These are phyloP conservation scores for Oryzaephilus surinamensis DNA, from an alignment of 1,140 invertebrate genomes.

Conservation along the genomic window DNA sequence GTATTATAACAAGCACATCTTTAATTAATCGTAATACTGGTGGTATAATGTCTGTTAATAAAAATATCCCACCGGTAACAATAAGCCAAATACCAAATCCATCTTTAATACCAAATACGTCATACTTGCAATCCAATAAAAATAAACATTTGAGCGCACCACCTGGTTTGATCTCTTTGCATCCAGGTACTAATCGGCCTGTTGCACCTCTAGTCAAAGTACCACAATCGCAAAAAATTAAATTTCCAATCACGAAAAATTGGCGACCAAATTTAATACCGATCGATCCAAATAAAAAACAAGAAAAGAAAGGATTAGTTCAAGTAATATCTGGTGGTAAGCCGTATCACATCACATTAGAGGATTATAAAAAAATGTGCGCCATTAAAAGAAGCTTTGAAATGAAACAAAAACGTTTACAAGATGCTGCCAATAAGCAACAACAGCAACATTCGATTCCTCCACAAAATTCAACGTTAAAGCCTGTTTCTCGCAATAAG, in stretches of 20 bases:
- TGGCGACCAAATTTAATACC: slow-evolving; percentile 59
- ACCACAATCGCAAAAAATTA: slow-evolving; percentile 40
- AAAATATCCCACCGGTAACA: slow-evolving; percentile 31
- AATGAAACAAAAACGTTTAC: slow-evolving; percentile 43
- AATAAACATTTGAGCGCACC: slow-evolving; percentile 19
- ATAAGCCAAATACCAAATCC: slow-evolving; percentile 31
- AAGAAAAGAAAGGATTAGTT: slow-evolving; percentile 28
- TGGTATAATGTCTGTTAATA: slow-evolving; percentile 19
- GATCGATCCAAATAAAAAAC: slow-evolving; percentile 38
- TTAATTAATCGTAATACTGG: background rate
- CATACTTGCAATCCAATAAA: slow-evolving; percentile 14
- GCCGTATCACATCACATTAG: slow-evolving; percentile 54
- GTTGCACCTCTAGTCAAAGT: slow-evolving; percentile 18
- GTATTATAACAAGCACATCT: slow-evolving; percentile 17
- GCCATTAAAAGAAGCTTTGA: slow-evolving; percentile 48
- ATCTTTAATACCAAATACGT: slow-evolving; percentile 11
- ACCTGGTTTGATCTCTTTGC: slow-evolving; percentile 31
- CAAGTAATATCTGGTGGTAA: slow-evolving; percentile 54
- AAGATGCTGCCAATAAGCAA: slow-evolving; percentile 19
- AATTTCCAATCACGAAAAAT: slow-evolving; percentile 40
- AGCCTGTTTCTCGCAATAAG: slow-evolving; percentile 22
- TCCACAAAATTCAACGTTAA: slow-evolving; percentile 24
- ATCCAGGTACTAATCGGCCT: slow-evolving; percentile 30
- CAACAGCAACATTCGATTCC: slow-evolving; percentile 19
- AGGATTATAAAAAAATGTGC: slow-evolving; percentile 61